phyloP scores from a whole-genome alignment of 1,140 invertebrate genomes.

The Ceratitis capitata region DNA sequence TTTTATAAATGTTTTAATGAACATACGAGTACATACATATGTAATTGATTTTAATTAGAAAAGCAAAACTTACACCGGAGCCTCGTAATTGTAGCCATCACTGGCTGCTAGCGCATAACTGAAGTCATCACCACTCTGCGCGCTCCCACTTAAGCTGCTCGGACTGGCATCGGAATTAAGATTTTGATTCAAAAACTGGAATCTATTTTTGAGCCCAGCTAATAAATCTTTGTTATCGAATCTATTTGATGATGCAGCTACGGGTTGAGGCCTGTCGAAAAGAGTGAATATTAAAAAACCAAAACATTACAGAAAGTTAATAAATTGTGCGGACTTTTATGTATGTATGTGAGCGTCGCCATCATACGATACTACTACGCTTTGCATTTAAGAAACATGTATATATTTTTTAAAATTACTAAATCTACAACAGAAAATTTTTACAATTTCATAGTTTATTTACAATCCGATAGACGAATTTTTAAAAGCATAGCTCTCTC shows the following conservation, averaged over 20 bases:
- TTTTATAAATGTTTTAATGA: conserved; percentile 41
- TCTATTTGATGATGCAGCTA: conserved; percentile 40
- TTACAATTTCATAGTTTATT: no score
- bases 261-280: conserved; percentile 53
- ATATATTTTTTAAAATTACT: no score
- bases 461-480: no score
- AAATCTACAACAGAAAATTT: no score
- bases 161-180: conserved; percentile 49
- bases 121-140: conserved; percentile 60
- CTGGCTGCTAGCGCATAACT: conserved; percentile 49
- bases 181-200: conserved; percentile 61
- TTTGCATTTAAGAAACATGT: no score
- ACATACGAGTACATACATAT: background rate
- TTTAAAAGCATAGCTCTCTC: no score
- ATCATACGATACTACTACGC: no score
- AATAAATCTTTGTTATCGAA: conserved; percentile 49
- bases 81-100: conserved; percentile 49
- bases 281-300: background rate
- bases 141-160: conserved; percentile 54
- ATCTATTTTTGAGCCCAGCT: conserved; percentile 58
- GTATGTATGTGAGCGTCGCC: no score
- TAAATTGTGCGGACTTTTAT: no score
- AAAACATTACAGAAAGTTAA: no score
- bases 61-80: conserved; percentile 44
- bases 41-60: background rate